phyloP scores from a whole-genome alignment of 2,888 invertebrate species.

The Eilema depressum region DNA sequence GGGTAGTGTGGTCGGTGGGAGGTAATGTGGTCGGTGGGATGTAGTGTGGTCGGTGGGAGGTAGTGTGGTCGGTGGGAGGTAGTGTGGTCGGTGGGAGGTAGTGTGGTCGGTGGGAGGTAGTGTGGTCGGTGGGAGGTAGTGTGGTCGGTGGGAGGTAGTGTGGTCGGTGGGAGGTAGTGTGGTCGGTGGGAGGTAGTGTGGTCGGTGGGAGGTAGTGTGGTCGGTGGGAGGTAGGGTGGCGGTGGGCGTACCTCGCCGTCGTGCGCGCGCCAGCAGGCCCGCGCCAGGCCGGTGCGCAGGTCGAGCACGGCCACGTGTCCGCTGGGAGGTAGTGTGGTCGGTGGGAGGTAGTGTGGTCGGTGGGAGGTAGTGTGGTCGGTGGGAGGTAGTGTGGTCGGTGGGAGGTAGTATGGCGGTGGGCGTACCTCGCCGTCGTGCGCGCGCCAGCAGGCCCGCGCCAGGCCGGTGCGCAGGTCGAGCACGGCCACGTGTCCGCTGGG shows the following conservation, averaged over 20 bases:
- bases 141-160: background rate
- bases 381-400: background rate
- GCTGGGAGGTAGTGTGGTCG: background rate
- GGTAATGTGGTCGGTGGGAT: no score
- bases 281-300: no score
- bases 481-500: slow-evolving; percentile 94
- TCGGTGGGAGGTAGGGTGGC: no score
- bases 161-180: no score
- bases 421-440: slow-evolving; percentile 96
- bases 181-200: no score
- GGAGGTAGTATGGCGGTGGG: background rate
- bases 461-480: slow-evolving; percentile 95
- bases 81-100: background rate
- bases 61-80: no score
- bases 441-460: slow-evolving; percentile 93
- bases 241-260: no score
- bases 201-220: background rate
- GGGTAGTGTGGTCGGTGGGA: no score
- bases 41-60: no score
- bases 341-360: background rate
- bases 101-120: background rate
- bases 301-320: no score
- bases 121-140: no score
- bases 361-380: background rate
- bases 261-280: no score